Base-by-base conservation (phyloP, 92 coral and sea anemone species). In the Epizoanthus ramosus region DNA sequence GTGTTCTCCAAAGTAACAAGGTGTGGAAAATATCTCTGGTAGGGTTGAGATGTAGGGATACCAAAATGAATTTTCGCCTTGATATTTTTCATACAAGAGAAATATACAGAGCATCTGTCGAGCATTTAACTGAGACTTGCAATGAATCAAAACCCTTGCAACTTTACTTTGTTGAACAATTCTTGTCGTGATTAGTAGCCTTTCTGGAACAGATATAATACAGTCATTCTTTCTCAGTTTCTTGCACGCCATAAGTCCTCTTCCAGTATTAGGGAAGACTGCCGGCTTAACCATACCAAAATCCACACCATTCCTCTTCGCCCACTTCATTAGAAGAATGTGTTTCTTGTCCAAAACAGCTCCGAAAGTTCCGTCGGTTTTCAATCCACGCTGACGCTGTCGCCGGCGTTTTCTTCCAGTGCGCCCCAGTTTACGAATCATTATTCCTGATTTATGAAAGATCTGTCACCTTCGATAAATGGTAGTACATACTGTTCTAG, bases 31-130 rank as follows among this genome's bases (percentile, higher is more conserved):
- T 3, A 75, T 58, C 10, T 19, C 80, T 0, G 98, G 98, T 65
- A 95, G 75, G 16, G 95, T 93, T 9, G 75, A 50, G 33, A 95
- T 86, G 59, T 95, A 95, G 0, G 98, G 96, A 79, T 33, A 81
- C 98, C 98, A 95, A 75, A 95, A 95, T n/a, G 98, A 95, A 1
- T 64, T 59, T 23, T 81, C 60, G 4, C 91, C 96, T 28, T 82
- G 89, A 71, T 80, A 86, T 37, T 81, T 75, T 83, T 94, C 98
- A 68, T 91, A 57, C 71, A 93, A 71, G 61, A 95, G 84, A 68
- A 91, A 95, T 9, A 90, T 19, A 68, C 95, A 91, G 52, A 95
- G 69, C 75, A 82, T 57, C 33, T 89, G 89, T 50, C 79, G 86
- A 53, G 77, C 23, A 3, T 94, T 85, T 5, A 91, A 74, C 37